These are phyloP conservation scores for Axea sp. DNA, from an alignment of 2,888 invertebrate species.

Conservation along the genomic window DNA sequence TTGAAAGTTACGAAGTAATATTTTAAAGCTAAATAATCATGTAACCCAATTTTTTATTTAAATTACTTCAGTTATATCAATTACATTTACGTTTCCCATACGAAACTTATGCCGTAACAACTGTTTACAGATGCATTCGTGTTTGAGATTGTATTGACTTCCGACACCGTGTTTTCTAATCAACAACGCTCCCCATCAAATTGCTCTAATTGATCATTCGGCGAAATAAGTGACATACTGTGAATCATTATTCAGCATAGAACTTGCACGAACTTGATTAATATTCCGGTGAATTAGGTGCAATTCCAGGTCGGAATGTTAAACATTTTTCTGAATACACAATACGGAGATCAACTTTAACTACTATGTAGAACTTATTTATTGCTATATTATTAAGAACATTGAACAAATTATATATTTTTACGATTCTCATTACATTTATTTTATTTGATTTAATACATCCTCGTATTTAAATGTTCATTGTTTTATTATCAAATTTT, in stretches of 20 bases:
- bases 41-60: slow-evolving; percentile 4
- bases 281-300: slow-evolving; percentile 35
- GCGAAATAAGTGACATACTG: slow-evolving; percentile 46
- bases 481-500: no score
- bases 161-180: slow-evolving; percentile 40
- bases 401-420: no score
- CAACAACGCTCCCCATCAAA: slow-evolving; percentile 39
- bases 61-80: slow-evolving; percentile 17
- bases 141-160: slow-evolving; percentile 46
- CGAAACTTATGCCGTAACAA: slow-evolving; percentile 23
- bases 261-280: slow-evolving; percentile 35
- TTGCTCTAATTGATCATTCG: slow-evolving; percentile 51
- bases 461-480: no score
- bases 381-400: no score
- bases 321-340: slow-evolving; percentile 15
- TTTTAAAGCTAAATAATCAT: neutral
- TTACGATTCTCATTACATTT: no score
- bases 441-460: no score
- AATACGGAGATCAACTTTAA: no score
- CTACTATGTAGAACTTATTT: no score
- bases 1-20: neutral
- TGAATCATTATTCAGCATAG: slow-evolving; percentile 38
- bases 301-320: slow-evolving; percentile 29
- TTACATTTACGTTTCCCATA: slow-evolving; percentile 21
- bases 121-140: slow-evolving; percentile 44